Percentiles rank a stretch among this genome's conserved stretches.
Conservation (phyloP, 1,140 invertebrate species). For the Holotrichia oblita region DNA sequence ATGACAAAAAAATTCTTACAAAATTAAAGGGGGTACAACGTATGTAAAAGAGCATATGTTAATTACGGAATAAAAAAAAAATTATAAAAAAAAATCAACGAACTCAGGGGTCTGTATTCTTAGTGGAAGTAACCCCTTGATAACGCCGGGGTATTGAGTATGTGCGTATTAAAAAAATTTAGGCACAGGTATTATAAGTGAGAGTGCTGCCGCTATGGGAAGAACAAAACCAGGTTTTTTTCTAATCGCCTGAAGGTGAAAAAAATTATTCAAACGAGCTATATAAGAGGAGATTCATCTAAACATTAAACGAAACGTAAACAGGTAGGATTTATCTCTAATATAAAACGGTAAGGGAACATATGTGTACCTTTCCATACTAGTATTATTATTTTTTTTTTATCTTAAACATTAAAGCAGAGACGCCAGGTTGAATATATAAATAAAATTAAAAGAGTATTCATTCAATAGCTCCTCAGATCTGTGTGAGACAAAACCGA, state of each 20-base stretch:
- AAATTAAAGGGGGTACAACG: neutral
- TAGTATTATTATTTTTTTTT: neutral
- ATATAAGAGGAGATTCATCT: neutral
- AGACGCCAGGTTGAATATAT: constrained; percentile 26
- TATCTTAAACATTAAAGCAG: neutral
- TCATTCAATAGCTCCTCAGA: neutral
- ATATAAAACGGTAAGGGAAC: neutral
- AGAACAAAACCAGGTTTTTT: constrained; percentile 23
- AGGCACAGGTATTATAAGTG: neutral
- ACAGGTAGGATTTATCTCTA: neutral
- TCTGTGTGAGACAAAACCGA: constrained; percentile 16
- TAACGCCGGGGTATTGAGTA: neutral
- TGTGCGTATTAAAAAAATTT: neutral
- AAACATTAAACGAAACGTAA: neutral
- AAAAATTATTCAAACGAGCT: constrained; percentile 31
- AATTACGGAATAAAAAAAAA: neutral
- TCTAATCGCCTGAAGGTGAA: constrained; percentile 28
- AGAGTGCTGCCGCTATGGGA: neutral
- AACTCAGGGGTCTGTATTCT: neutral
- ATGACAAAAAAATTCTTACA: constrained; percentile 3
- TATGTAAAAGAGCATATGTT: constrained; percentile 14
- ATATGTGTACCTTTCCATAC: neutral
- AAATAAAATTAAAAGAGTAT: constrained; percentile 29
- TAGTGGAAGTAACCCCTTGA: constrained; percentile 12
- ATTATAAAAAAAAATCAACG: neutral